phyloP scores from a whole-genome alignment of 2,113 vertebrate species.

The Accipiter cooperii region DNA sequence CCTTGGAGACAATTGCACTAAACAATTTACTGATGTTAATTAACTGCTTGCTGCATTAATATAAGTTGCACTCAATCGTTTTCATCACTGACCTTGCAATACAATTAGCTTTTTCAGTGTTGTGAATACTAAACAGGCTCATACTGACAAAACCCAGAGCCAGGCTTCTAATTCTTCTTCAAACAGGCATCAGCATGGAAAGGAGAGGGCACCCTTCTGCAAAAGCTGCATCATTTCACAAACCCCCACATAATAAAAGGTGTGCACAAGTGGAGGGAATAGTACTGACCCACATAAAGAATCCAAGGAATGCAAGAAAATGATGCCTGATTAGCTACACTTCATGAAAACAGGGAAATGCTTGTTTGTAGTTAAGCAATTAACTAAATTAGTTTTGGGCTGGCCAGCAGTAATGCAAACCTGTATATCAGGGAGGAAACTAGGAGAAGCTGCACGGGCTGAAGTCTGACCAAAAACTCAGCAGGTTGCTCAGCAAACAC shows the following conservation, averaged over 20 bases:
- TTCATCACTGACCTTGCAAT: neutral
- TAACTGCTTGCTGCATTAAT: neutral
- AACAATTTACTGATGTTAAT: neutral
- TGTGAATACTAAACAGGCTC: neutral
- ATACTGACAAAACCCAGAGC: neutral
- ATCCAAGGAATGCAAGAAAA: neutral
- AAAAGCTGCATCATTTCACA: neutral
- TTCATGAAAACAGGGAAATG: neutral
- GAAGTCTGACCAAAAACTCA: neutral
- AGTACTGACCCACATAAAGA: neutral
- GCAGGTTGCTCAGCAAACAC: neutral
- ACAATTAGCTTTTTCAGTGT: neutral
- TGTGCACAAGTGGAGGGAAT: neutral
- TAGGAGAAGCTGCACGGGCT: accelerated
- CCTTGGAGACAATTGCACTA: neutral
- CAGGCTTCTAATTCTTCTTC: neutral
- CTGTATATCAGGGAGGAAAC: neutral
- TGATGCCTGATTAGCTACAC: neutral
- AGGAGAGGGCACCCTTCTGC: neutral
- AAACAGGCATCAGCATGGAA: accelerated
- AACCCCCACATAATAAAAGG: neutral
- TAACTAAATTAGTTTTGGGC: neutral
- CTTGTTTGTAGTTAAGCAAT: neutral
- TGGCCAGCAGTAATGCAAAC: neutral
- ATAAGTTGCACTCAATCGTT: neutral